A percentile compares a stretch with the other conserved stretches of the same genome.
Evolutionary conservation across 2,888 invertebrate species (phyloP).

Genomic region (Sinhomidia bicolor): DNA sequence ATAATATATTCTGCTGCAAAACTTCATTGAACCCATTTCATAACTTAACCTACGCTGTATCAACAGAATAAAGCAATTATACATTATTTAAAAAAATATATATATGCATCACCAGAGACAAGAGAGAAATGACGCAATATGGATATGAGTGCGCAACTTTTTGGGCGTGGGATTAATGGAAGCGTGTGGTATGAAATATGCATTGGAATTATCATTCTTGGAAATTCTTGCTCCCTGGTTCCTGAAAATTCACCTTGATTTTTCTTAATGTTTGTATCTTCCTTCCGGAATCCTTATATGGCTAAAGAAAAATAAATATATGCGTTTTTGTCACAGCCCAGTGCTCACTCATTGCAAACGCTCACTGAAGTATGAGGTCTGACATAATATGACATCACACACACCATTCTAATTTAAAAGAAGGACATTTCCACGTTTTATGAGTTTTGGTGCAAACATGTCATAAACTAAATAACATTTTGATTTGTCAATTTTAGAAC

Average conservation of each 20-base stretch:
- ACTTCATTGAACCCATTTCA: conserved; percentile 21
- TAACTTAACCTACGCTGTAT: neutral
- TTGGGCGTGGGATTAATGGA: neutral
- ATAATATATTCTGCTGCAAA: neutral
- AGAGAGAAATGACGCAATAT: neutral
- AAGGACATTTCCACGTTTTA: neutral
- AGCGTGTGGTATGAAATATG: neutral
- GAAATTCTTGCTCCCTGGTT: neutral
- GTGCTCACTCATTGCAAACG: neutral
- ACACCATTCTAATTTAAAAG: neutral
- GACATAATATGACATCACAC: neutral
- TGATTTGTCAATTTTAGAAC: neutral
- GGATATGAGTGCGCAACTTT: neutral
- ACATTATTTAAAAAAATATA: neutral
- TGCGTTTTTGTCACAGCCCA: neutral
- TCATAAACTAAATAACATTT: neutral
- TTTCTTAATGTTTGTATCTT: neutral
- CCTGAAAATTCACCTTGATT: neutral
- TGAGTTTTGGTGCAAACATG: neutral
- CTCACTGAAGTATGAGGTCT: neutral
- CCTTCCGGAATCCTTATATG: conserved; percentile 7
- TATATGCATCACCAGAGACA: neutral
- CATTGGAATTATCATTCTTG: neutral
- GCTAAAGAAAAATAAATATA: neutral
- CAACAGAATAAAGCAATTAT: neutral